phyloP scores from a whole-genome alignment of 2,888 invertebrate species.

The Drosophila kambysellisi region DNA sequence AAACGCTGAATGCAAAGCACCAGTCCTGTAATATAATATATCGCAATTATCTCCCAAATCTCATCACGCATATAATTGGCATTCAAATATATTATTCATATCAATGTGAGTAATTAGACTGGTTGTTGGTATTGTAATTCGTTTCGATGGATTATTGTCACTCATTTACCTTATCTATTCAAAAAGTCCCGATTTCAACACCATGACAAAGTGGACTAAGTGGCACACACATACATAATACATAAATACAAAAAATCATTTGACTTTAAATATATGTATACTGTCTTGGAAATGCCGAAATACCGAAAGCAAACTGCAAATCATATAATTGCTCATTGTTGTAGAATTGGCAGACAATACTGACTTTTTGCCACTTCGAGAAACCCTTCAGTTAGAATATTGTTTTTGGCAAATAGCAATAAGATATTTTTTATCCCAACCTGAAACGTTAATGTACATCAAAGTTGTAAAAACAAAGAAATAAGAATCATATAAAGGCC shows the following conservation, averaged over 20 bases:
- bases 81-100: slow-evolving; percentile 65
- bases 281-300: not conserved
- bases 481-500: not conserved
- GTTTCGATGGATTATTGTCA: slow-evolving; percentile 74
- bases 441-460: not conserved
- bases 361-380: not conserved
- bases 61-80: slow-evolving; percentile 80
- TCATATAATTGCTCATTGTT: not conserved
- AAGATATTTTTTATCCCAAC: not conserved
- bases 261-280: not conserved
- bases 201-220: not conserved
- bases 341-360: not conserved
- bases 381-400: not conserved
- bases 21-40: slow-evolving; percentile 71
- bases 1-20: slow-evolving; percentile 26
- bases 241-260: not conserved
- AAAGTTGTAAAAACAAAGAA: not conserved
- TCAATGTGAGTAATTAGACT: slow-evolving; percentile 73
- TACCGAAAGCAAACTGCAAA: not conserved
- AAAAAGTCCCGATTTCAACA: not conserved
- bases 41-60: slow-evolving; percentile 79
- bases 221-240: not conserved
- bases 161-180: slow-evolving; percentile 16
- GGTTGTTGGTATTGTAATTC: slow-evolving; percentile 76
- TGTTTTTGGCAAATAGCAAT: not conserved